Base-by-base conservation (phyloP, 2,888 invertebrate genomes). In the Caenorhabditis zanzibari region DNA sequence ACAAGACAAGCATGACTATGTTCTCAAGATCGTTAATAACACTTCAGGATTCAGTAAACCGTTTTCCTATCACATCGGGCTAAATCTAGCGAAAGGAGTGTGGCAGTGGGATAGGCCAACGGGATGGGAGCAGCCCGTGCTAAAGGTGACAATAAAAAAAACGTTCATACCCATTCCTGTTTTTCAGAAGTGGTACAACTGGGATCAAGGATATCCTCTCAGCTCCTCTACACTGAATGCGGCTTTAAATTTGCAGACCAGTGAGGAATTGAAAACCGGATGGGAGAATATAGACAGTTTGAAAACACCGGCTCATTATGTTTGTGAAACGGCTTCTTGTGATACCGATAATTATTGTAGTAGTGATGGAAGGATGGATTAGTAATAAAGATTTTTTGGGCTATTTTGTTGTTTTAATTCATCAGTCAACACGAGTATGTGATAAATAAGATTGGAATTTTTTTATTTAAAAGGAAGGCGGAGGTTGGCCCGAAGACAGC, bases 291-390 rank as follows among this genome's bases (percentile, higher is more conserved):
- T 44, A 14, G 69, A 26, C n/a, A 4, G 7, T 9, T 61, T 24
- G 28, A 59, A 35, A 7, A 54, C 58, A 3, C 6, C 44, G 0
- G 61, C 54, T 2, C 44, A 79, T 49, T 79, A 79, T 56, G 24
- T 79, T 10, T 79, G 79, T 64, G 79, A 79, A 54, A 41, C 63
- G 1, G 16, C 54, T 7, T 22, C 63, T n/a, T 79, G 79, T 79
- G 79, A 79, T 56, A 71, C 79, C 16, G 63, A 63, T 63, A 63
- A 63, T 26, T 63, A 63, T 26, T 63, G 63, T 63, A 44, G 26
- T 44, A 38, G 38, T 63, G 44, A 9, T 16, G 63, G 52, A 54
- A 54, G 52, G n/a, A 19, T 47, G 24, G 10, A 24, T 56, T 7
- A 56, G 32, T 54, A 10, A 54, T 32, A n/a, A n/a, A n/a, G n/a